Evolutionary conservation across 2,797 vertebrate species (phyloP), one percentile per base, ranked within the genome.

Genomic region (Enteromius paludinosus): DNA sequence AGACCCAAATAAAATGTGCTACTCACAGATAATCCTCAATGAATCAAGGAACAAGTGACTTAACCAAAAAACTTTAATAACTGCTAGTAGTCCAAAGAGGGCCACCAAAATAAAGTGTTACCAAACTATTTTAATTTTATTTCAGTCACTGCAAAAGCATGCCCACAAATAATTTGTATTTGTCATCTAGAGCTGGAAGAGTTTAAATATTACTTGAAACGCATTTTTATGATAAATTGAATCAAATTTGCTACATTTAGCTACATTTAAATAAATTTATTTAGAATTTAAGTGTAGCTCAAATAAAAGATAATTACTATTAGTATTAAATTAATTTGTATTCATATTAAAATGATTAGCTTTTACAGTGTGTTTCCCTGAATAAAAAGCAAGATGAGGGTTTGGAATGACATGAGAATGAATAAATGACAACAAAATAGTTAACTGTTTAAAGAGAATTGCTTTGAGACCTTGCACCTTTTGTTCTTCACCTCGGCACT

Each of bases 401-500:
- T 61, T 61, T 62, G 25, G 12, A 28, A 28, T 3, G 56, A 28
- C 23, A 61, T 6, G 5, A 61, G 12, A 61, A 61, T 61, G 1
- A 28, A 61, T 28, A 30, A 62, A 30, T 17, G 5, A 30, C 25
- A 15, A 61, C 23, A 28, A 23, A 59, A 59, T 25, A 59, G 54
- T 11, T 59, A 28, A 61, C 2, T 61, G 12, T 1, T 61, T 15
- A 61, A 61, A 28, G 59, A 62, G 3, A 71, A 72, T 65, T 4
- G 83, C 3, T 38, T 38, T 17, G 23, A 62, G 54, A 52, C 12
- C 59, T 28, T 86, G 87, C 86, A 79, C 86, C 86, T 89, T 91
- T 71, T 25, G 41, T 56, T 54, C 64, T 78, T 25, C 23, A 70
- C 49, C 49, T 71, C 66, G 47, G 20, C 20, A n/a, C 52, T 54